A percentile compares a stretch with the other conserved stretches of the same genome.
Evolutionary conservation across 2,797 vertebrate species (phyloP).

Genomic region (Phoeniculus purpureus): DNA sequence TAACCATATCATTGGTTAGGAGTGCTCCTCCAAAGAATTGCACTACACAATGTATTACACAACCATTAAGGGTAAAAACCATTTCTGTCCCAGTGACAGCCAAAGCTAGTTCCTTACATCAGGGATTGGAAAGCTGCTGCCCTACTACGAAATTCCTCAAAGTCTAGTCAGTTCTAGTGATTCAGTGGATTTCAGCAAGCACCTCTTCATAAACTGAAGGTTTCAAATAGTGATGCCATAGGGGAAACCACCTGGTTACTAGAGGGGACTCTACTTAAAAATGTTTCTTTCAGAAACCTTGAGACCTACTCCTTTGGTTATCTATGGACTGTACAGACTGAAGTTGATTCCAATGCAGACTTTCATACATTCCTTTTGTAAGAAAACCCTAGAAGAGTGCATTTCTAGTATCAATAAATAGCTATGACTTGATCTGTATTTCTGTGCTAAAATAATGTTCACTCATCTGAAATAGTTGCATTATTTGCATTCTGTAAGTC

Average conservation of each 20-base stretch:
- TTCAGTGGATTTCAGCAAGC: neutral
- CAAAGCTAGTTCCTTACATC: neutral
- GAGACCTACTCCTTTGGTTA: neutral
- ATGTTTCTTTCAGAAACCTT: neutral
- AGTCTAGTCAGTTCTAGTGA: neutral
- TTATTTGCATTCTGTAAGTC: neutral
- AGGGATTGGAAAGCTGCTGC: neutral
- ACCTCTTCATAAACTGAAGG: neutral
- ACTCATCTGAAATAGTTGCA: neutral
- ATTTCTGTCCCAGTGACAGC: neutral
- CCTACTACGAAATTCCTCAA: neutral
- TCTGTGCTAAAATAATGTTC: neutral
- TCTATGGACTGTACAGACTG: neutral
- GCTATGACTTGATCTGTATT: neutral
- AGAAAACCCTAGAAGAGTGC: neutral
- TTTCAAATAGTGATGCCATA: neutral
- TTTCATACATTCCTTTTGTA: neutral
- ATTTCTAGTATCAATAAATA: neutral
- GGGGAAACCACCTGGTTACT: neutral
- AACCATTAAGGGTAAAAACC: neutral
- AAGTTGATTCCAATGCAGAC: neutral
- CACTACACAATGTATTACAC: neutral
- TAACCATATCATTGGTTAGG: neutral
- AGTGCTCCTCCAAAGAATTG: neutral
- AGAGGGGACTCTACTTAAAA: neutral